Evolutionary conservation across 2,888 invertebrate species (phyloP), one percentile per base, ranked within the genome.

Genomic region (Phyllotreta striolata): DNA sequence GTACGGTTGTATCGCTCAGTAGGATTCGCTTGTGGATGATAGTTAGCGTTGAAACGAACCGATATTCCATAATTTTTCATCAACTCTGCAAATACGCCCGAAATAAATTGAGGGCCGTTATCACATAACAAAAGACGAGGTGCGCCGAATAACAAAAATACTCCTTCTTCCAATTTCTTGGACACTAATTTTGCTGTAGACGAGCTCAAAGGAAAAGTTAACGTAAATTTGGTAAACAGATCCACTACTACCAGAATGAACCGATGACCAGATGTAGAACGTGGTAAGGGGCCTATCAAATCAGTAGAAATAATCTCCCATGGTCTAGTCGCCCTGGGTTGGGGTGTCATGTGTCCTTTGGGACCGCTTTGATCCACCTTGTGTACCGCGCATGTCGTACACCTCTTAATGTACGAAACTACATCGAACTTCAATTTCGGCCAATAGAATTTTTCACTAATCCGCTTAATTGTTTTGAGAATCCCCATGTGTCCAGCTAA

Each of bases 61-160:
- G 51, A 24, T 5, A 47, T 43, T 8, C 24, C 24, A 24, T 47
- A 55, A 4, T 13, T 35, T n/a, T 24, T 13, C 47, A 41, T 43
- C 6, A 67, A 54, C 44, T 63, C 64, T 34, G 14, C 6, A 6
- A 49, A 49, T 6, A 41, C 35, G 24, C 24, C 24, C 2, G 24
- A 24, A 5, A 1, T 38, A 62, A 70, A 76, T 44, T 75, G 74
- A 2, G 54, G 58, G 1, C 70, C 70, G 59, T 72, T 72, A 38
- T 72, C 70, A 49, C 60, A 66, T 35, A 34, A 41, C 12, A 65
- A 13, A 9, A 43, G n/a, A 1, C 37, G 7, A 3, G 60, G 54
- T 1, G 57, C 61, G 5, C 70, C 72, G 60, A 62, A 70, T 41
- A 70, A 37, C n/a, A 71, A 12, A 24, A 71, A 67, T 12, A 72